Base-by-base conservation (phyloP, 2,888 invertebrate species). In the Liopterus haemorrhoidalis region DNA sequence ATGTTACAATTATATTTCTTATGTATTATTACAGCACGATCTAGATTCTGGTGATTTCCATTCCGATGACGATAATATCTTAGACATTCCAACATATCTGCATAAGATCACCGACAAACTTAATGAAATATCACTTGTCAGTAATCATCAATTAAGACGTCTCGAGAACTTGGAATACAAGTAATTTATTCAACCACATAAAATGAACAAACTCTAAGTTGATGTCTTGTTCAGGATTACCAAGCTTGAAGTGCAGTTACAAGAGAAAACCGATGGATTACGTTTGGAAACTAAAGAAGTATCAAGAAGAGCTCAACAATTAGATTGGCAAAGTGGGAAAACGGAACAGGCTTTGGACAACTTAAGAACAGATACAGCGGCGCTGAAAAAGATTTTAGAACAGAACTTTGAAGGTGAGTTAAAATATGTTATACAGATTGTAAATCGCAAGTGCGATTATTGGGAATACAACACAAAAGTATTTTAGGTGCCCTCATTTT, bases 291-390 rank as follows among this genome's bases (percentile, higher is more conserved):
- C 72, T 32, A 53, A 66, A 36, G 67, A 72, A 38, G 60, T 66
- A 15, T 57, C 60, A 21, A 60, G 65, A 16, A 60, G 68, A 22
- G 48, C 71, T 25, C 68, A 70, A 37, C 60, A 63, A 18, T 53
- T 72, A 5, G 73, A 73, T 53, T 65, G 65, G 54, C 62, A 69
- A 38, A 65, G 63, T 30, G 61, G 61, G 1, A 59, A 68, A 38
- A 59, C 64, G 2, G 64, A 68, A 2, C 56, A 56, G 11, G 58
- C 62, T 5, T 48, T 72, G 35, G 69, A 70, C 24, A 61, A 61
- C 38, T 49, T 72, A 41, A 64, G 66, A 61, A 61, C 60, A 52
- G 70, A 72, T 54, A 55, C 61, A 8, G 31, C 49, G 8, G 43
- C 36, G 25, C 27, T 48, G 9, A 48, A 44, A 36, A 40, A 44